Conservation (phyloP, 2,888 invertebrate species). For the Nemoura dubitans region DNA sequence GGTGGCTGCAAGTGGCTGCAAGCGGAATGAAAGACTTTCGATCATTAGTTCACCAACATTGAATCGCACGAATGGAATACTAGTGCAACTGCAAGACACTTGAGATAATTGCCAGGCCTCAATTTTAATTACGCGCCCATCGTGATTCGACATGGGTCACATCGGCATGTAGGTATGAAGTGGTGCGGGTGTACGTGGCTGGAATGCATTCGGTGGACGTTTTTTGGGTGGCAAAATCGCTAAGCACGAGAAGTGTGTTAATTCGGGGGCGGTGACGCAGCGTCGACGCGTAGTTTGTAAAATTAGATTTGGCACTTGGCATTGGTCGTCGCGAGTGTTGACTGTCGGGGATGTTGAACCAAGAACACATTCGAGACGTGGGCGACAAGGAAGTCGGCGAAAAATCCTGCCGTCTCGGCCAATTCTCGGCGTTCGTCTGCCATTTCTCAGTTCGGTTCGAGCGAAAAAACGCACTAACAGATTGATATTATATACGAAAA, state of each 20-base stretch:
- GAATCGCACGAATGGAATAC: not conserved
- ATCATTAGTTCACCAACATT: not conserved
- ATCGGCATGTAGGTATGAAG: too few species aligned
- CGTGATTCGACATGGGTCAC: not conserved
- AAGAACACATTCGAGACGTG: not conserved
- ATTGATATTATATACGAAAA: not conserved
- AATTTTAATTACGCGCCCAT: not conserved
- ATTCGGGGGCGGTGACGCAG: not conserved
- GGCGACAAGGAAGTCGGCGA: not conserved
- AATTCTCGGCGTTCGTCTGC: not conserved
- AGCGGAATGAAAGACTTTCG: not conserved
- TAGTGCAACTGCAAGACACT: slow-evolving; percentile 10
- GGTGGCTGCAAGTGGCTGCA: not conserved
- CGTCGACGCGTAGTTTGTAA: not conserved
- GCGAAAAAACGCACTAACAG: not conserved
- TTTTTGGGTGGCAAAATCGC: not conserved
- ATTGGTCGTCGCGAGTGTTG: not conserved
- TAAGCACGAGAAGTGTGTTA: not conserved
- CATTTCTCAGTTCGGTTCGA: too few species aligned
- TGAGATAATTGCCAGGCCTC: not conserved
- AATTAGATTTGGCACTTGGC: not conserved
- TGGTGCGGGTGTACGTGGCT: too few species aligned
- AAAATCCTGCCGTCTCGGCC: not conserved
- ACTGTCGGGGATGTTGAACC: not conserved
- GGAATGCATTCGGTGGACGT: too few species aligned